Base-by-base conservation (phyloP, 2,113 vertebrate species). In the Brevimyrus niger region DNA sequence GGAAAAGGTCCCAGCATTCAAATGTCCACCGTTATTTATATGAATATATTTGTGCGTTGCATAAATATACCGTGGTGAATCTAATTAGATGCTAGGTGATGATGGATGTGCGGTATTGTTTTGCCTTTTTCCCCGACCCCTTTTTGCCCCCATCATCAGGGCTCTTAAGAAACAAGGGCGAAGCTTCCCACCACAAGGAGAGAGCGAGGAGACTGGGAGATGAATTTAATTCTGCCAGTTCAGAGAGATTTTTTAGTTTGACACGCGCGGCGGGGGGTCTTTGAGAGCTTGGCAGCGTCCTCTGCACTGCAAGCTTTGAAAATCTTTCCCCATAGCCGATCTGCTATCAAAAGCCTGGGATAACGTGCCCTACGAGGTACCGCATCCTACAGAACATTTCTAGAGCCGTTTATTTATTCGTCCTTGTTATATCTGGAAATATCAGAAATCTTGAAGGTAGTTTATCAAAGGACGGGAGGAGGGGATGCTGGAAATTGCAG, bases 221-320 rank as follows among this genome's bases (percentile, higher is more conserved):
- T 96, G 96, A 97, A 97, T 98, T 97, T 97, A 97, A 98, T 97
- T 97, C 95, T 95, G 97, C 96, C 96, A 97, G 97, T 98, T 98
- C 97, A 98, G 97, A 98, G 97, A 97, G 97, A 97, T 98, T 98
- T 97, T 96, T 97, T 98, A 97, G 97, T 97, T 97, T 97, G 97
- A 97, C 97, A 97, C 92, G 92, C 97, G 92, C 95, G 89, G 96
- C 96, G 95, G 96, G 97, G 95, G 97, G 96, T 96, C 96, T 98
- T 98, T 98, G 97, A 98, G 96, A 91, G 95, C 93, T 94, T 96
- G 97, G 96, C 96, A 95, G 94, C 96, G 95, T 96, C 92, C 96
- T 96, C 96, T 95, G 96, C 96, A 95, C 95, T 96, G 95, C 90
- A 93, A 95, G 96, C 97, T 97, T 97, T 97, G 97, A 97, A 97